Evolutionary conservation across 1,140 invertebrate species (phyloP).

Genomic region (Colletes gigas): DNA sequence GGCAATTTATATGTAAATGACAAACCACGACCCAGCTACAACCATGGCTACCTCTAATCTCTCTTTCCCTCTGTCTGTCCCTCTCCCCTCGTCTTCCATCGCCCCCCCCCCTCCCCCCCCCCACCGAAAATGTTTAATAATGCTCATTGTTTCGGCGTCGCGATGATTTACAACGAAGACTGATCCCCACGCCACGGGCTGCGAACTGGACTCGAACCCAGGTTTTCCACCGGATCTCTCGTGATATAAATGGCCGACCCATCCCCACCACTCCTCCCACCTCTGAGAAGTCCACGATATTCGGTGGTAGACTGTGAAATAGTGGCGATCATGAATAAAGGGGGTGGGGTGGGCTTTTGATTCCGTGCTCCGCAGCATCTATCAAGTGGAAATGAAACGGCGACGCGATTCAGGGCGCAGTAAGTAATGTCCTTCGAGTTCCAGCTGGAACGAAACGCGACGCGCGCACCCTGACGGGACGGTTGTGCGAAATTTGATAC

Average conservation of each 20-base stretch:
- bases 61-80: background rate
- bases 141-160: constrained; percentile 50
- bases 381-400: too few species aligned
- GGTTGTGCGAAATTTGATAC: too few species aligned
- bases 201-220: constrained; percentile 5
- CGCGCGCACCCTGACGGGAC: too few species aligned
- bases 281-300: constrained; percentile 17
- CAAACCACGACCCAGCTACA: constrained; percentile 39
- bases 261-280: background rate
- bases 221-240: constrained; percentile 44
- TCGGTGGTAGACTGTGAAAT: constrained; percentile 35
- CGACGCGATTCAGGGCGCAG: too few species aligned
- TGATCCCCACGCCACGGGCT: constrained; percentile 7
- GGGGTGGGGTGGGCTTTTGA: background rate
- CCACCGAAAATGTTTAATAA: constrained; percentile 58
- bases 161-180: constrained; percentile 15
- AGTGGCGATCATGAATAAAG: constrained; percentile 32
- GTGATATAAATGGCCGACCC: constrained; percentile 39
- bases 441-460: too few species aligned
- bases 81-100: background rate
- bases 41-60: constrained; percentile 21
- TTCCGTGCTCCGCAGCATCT: too few species aligned
- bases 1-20: constrained; percentile 77
- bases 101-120: background rate
- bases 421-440: too few species aligned